phyloP scores from a whole-genome alignment of 1,140 invertebrate species.

The Euschistus heros region DNA sequence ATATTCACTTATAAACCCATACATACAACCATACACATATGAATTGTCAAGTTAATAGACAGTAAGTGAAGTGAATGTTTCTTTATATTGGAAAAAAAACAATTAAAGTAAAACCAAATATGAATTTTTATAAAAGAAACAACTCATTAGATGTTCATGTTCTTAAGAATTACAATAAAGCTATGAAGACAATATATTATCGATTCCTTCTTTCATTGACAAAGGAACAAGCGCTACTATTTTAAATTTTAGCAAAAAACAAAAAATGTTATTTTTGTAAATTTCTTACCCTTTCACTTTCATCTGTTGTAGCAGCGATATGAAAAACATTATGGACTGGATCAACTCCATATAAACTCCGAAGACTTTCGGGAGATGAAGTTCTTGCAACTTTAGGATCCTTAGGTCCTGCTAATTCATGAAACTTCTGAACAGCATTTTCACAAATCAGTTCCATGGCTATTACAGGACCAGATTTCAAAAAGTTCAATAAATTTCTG shows the following conservation, averaged over 20 bases:
- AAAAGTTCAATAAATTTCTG: conserved; percentile 45
- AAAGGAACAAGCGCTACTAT: too few species aligned
- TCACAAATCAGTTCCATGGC: conserved; percentile 64
- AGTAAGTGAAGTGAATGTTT: too few species aligned
- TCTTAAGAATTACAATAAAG: too few species aligned
- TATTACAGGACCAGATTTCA: conserved; percentile 60
- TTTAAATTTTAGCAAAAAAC: background rate
- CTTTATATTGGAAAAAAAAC: too few species aligned
- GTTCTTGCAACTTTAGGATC: conserved; percentile 51
- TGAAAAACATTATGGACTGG: conserved; percentile 58
- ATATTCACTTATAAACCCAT: too few species aligned
- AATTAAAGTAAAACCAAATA: too few species aligned
- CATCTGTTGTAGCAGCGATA: background rate
- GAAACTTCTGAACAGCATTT: conserved; percentile 50
- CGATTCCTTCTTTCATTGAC: too few species aligned
- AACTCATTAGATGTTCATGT: too few species aligned
- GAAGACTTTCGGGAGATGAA: conserved; percentile 47
- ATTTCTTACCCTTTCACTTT: background rate
- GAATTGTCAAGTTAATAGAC: too few species aligned
- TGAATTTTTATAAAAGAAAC: too few species aligned
- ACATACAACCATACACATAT: too few species aligned
- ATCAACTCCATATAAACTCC: conserved; percentile 63
- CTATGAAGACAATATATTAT: too few species aligned
- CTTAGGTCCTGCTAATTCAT: conserved; percentile 50
- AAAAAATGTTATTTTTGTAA: background rate